Percentiles rank a stretch among this genome's conserved stretches.
phyloP scores from a whole-genome alignment of 1,140 invertebrate genomes.

The Drosophila kanapiae region DNA sequence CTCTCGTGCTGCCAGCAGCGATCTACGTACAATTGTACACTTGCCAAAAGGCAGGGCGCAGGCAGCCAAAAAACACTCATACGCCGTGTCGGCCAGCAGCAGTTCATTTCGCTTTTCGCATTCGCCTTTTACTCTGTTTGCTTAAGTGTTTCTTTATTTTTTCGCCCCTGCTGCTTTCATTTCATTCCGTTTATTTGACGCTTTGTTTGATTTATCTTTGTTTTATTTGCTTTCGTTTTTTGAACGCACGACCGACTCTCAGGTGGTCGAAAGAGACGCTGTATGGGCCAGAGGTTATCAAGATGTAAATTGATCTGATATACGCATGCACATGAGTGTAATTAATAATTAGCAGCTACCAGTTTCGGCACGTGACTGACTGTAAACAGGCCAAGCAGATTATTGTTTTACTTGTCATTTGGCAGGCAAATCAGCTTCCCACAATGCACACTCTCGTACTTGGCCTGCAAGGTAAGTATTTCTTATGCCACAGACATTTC shows the following conservation, averaged over 20 bases:
- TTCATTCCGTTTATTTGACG: conserved; percentile 53
- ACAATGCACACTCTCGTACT: too few species aligned
- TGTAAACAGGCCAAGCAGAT: conserved; percentile 12
- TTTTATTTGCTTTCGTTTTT: conserved; percentile 35
- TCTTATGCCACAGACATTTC: conserved; percentile 23
- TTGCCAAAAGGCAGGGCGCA: conserved; percentile 56
- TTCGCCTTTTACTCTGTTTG: conserved; percentile 61
- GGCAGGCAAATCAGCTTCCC: not conserved
- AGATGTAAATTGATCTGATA: conserved; percentile 24
- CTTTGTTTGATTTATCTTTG: conserved; percentile 62
- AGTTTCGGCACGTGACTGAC: conserved; percentile 31
- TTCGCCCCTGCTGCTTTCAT: conserved; percentile 38
- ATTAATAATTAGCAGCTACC: conserved; percentile 10
- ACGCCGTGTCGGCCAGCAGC: conserved; percentile 60
- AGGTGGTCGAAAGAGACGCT: conserved; percentile 20
- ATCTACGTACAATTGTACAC: conserved; percentile 37
- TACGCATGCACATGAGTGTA: not conserved
- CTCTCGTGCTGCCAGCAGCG: conserved; percentile 13
- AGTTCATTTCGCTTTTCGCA: conserved; percentile 40
- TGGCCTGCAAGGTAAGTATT: not conserved
- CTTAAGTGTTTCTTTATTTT: conserved; percentile 68
- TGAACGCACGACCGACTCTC: conserved; percentile 20
- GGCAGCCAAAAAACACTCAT: conserved; percentile 51
- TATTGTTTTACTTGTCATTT: not conserved
- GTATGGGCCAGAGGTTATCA: conserved; percentile 16